A percentile compares a stretch with the other conserved stretches of the same genome.
These are phyloP conservation scores for Thaleichthys pacificus DNA, from an alignment of 2,797 vertebrate species.

Conservation along the genomic window DNA sequence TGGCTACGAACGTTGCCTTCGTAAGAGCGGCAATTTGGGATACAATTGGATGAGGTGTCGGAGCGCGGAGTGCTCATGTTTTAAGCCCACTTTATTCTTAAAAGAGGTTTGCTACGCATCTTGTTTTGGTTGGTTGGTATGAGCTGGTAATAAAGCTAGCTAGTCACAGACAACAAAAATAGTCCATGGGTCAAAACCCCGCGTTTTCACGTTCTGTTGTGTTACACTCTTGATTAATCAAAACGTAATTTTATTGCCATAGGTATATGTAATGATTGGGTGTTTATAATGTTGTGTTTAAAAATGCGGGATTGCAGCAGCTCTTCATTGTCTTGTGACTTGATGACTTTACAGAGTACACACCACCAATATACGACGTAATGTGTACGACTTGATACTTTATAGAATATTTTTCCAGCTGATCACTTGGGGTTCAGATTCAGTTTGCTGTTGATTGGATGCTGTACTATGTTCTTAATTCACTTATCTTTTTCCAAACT, in stretches of 20 bases:
- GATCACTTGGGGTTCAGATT: too few species aligned
- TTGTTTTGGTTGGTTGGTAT: background rate
- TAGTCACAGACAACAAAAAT: constrained; percentile 16
- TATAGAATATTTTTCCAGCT: too few species aligned
- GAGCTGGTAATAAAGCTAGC: background rate
- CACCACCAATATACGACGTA: too few species aligned
- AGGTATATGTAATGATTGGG: background rate
- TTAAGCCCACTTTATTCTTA: background rate
- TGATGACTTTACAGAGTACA: too few species aligned
- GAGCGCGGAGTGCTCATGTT: background rate
- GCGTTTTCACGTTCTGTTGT: constrained; percentile 69
- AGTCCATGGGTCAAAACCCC: constrained; percentile 60
- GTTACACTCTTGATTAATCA: background rate
- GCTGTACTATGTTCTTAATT: too few species aligned
- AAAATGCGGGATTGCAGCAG: too few species aligned
- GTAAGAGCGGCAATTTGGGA: constrained; percentile 11
- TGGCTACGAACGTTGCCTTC: constrained; percentile 49
- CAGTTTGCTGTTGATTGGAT: too few species aligned
- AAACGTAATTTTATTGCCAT: background rate
- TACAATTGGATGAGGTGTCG: background rate
- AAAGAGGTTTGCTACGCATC: background rate
- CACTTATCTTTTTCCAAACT: too few species aligned
- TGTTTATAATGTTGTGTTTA: background rate
- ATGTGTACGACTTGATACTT: too few species aligned
- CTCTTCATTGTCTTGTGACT: too few species aligned